phyloP scores from a whole-genome alignment of 1,140 invertebrate species.

The Tribolium madens region DNA sequence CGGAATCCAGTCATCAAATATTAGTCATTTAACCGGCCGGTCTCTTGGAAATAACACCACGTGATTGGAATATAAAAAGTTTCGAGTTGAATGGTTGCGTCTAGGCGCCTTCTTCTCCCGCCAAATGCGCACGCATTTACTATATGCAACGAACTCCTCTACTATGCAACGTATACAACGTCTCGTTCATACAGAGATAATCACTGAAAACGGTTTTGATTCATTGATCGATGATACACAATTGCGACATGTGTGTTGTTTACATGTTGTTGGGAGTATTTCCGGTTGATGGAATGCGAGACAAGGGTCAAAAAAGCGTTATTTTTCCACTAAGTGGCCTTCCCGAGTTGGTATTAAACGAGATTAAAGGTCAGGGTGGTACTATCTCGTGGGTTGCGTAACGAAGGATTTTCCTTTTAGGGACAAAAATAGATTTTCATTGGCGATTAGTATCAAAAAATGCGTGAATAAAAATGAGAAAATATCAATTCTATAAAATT shows the following conservation, averaged over 20 bases:
- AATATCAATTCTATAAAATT: no score
- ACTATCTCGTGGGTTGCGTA: background rate
- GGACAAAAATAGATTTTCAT: no score
- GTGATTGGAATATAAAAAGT: slow-evolving; percentile 1
- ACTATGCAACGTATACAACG: slow-evolving; percentile 3
- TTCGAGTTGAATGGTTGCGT: slow-evolving; percentile 10
- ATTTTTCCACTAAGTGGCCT: background rate
- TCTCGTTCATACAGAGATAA: background rate
- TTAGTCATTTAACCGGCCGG: slow-evolving; percentile 30
- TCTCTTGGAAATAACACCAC: slow-evolving; percentile 16
- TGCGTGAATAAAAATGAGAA: no score
- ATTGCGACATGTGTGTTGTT: background rate
- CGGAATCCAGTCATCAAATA: slow-evolving; percentile 37
- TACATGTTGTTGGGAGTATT: background rate
- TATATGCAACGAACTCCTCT: background rate
- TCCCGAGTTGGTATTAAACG: background rate
- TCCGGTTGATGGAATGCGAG: background rate
- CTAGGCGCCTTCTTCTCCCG: background rate
- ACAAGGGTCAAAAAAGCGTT: no score
- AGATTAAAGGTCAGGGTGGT: background rate
- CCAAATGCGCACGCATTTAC: slow-evolving; percentile 25
- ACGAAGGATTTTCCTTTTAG: background rate
- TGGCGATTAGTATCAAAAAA: no score
- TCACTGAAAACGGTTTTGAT: slow-evolving; percentile 3
- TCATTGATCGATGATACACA: background rate